Evolutionary conservation across 2,113 vertebrate species (phyloP).

Genomic region (Nerophis ophidion): DNA sequence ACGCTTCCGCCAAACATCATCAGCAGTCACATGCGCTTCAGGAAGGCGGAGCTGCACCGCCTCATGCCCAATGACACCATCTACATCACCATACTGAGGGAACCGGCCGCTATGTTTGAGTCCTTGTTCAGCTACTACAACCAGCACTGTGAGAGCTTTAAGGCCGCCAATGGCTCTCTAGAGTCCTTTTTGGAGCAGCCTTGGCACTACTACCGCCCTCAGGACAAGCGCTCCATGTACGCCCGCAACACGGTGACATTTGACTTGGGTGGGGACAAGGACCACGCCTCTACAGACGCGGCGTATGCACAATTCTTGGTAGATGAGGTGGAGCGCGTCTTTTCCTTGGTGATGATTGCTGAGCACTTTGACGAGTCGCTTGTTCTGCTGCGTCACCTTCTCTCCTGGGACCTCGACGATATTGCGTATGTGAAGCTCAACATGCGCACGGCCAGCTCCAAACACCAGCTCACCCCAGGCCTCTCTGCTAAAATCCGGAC

Average conservation of each 20-base stretch:
- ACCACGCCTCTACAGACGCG: slow-evolving; percentile 53
- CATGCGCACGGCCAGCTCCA: slow-evolving; percentile 75
- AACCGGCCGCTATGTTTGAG: slow-evolving; percentile 83
- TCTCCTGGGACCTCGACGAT: slow-evolving; percentile 83
- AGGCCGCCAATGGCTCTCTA: slow-evolving; percentile 77
- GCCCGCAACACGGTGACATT: slow-evolving; percentile 80
- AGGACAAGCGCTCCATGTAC: slow-evolving; percentile 78
- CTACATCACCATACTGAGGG: slow-evolving; percentile 81
- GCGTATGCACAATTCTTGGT: slow-evolving; percentile 69
- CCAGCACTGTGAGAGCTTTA: slow-evolving; percentile 78
- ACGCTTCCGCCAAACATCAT: slow-evolving; percentile 74
- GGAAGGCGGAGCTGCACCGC: slow-evolving; percentile 63
- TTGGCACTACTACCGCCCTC: slow-evolving; percentile 72
- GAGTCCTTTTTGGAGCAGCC: slow-evolving; percentile 76
- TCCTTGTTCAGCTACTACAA: slow-evolving; percentile 84
- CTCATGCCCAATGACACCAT: slow-evolving; percentile 79
- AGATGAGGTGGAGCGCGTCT: slow-evolving; percentile 71
- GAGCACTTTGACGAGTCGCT: slow-evolving; percentile 86
- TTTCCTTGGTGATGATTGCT: slow-evolving; percentile 83
- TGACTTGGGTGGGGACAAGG: slow-evolving; percentile 80
- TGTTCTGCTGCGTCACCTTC: slow-evolving; percentile 77
- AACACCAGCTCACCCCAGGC: slow-evolving; percentile 60
- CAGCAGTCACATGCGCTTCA: slow-evolving; percentile 82
- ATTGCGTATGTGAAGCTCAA: slow-evolving; percentile 82
- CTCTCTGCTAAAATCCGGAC: slow-evolving; percentile 66